These are phyloP conservation scores for Apamea anceps DNA, from an alignment of 2,888 invertebrate genomes.

Conservation along the genomic window DNA sequence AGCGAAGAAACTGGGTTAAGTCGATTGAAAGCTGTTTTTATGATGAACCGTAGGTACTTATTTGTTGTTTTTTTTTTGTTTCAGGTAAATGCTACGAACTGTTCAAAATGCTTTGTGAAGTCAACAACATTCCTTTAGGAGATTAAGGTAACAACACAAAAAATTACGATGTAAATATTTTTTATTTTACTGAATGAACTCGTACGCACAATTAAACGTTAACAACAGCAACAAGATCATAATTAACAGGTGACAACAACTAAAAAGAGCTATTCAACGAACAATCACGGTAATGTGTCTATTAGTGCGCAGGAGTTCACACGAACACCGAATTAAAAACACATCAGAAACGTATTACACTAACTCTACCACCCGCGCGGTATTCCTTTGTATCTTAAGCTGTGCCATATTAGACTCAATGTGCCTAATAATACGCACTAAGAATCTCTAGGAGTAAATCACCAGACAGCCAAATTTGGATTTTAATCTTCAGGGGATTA, in stretches of 20 bases:
- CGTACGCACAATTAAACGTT: conserved; percentile 11
- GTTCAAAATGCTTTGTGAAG: background rate
- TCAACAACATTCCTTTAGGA: background rate
- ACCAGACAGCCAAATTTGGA: conserved; percentile 32
- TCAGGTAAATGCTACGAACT: conserved; percentile 48
- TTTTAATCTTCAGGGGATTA: background rate
- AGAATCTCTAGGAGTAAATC: conserved; percentile 34
- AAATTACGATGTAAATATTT: no score
- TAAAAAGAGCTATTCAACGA: conserved; percentile 65
- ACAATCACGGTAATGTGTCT: conserved; percentile 82
- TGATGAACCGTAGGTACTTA: conserved; percentile 27
- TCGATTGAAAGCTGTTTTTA: conserved; percentile 32
- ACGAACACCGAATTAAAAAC: conserved; percentile 87
- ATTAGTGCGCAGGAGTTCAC: conserved; percentile 87
- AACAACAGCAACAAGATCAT: conserved; percentile 43
- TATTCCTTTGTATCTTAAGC: conserved; percentile 53
- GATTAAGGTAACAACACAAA: conserved; percentile 17
- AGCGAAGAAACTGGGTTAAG: conserved; percentile 26
- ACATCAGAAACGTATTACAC: conserved; percentile 88
- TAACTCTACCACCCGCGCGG: conserved; percentile 81
- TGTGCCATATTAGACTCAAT: conserved; percentile 41
- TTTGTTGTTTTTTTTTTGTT: conserved; percentile 37
- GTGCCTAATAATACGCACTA: conserved; percentile 45
- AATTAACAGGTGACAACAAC: conserved; percentile 68
- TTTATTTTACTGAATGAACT: background rate